Evolutionary conservation across 92 coral and sea anemone genomes (phyloP), one percentile per base, ranked within the genome.

Genomic region (Porites cylindrica): DNA sequence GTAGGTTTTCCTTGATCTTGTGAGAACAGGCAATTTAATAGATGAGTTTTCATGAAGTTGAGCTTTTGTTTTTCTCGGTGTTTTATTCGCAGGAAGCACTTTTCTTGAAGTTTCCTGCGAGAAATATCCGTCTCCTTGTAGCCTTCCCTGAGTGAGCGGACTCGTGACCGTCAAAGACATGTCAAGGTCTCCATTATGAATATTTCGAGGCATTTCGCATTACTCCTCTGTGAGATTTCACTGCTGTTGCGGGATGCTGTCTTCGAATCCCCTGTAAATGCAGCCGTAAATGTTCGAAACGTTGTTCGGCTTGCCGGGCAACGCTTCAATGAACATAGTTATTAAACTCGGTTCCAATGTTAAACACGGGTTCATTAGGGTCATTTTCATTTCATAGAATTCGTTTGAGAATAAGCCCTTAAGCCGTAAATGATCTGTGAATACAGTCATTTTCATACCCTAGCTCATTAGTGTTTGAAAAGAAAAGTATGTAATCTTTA

Each of bases 371-470:
- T 11, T 23, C 32, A 26, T 70, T 70, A 10, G 6, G 18, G 17
- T 3, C 21, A 58, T 14, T 65, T 61, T 8, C 43, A 26, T 18
- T 17, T 29, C 64, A 53, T 13, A 54, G 1, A 62, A 69, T 47
- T 66, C 19, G 50, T 73, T 82, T 83, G 54, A 75, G 60, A 6
- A 64, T 83, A 72, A 73, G 77, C 67, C 63, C 73, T 83, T 83
- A 83, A 83, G 79, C 87, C 64, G 70, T 21, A 72, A 83, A 83
- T 74, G 73, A 83, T 51, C 80, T 83, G 80, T 63, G 69, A 83
- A 72, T 23, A 83, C 38, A 52, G 50, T 32, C 29, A 50, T 72
- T 82, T 7, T 43, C 63, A 47, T 60, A 50, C 61, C 80, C 38
- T 56, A 50, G 70, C 62, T 50, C 80, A 83, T 83, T 72, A 83